A percentile compares a stretch with the other conserved stretches of the same genome.
These are phyloP conservation scores for Hyperopisus bebe DNA, from an alignment of 2,113 vertebrate genomes.

Conservation along the genomic window DNA sequence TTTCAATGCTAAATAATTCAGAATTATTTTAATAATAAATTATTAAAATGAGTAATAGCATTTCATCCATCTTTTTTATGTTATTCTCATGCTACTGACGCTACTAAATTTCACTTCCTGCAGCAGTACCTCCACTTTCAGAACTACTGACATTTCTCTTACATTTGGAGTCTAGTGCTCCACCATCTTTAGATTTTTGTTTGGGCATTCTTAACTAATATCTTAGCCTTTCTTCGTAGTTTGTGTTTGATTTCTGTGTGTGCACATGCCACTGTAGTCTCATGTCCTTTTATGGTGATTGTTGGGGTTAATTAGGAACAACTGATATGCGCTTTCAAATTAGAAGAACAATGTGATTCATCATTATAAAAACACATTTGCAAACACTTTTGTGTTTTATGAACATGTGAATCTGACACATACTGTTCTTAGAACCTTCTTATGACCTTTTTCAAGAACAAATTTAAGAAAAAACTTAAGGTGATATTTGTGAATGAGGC, in stretches of 20 bases:
- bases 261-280: too few relatives aligned
- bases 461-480: not conserved
- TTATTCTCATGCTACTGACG: not conserved
- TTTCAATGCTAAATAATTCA: not conserved
- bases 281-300: too few relatives aligned
- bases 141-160: not conserved
- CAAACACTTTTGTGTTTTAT: too few relatives aligned
- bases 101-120: not conserved
- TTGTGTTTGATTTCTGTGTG: too few relatives aligned
- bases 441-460: not conserved
- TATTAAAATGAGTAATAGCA: not conserved
- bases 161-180: not conserved
- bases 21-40: not conserved
- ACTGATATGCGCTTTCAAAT: too few relatives aligned
- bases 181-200: too few relatives aligned
- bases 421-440: not conserved
- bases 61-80: not conserved
- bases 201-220: too few relatives aligned
- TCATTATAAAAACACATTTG: too few relatives aligned
- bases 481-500: not conserved
- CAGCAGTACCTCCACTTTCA: not conserved
- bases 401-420: too few relatives aligned
- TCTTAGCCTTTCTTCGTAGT: too few relatives aligned
- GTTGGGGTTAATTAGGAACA: too few relatives aligned
- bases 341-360: too few relatives aligned